phyloP scores from a whole-genome alignment of 2,113 vertebrate genomes.

The Butorides virescens region DNA sequence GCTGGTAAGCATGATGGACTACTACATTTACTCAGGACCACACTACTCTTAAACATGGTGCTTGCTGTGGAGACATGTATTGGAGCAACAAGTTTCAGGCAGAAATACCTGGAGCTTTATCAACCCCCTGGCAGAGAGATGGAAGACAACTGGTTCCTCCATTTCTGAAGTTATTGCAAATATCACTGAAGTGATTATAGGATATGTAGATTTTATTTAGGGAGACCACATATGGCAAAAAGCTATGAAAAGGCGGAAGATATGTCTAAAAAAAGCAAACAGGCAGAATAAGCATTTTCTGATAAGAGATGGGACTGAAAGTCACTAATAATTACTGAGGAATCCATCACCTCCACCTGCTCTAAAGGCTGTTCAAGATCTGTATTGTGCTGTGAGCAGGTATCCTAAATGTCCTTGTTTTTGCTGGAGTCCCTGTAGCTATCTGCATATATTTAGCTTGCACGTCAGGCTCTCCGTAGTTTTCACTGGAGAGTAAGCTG shows the following conservation, averaged over 20 bases:
- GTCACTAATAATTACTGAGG: neutral
- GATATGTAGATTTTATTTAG: neutral
- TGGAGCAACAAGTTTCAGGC: neutral
- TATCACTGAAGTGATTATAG: neutral
- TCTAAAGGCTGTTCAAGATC: neutral
- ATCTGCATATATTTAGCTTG: neutral
- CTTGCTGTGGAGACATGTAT: neutral
- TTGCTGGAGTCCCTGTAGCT: neutral
- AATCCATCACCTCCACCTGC: neutral
- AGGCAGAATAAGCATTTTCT: neutral
- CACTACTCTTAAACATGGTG: neutral
- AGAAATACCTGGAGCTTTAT: neutral
- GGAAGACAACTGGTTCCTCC: neutral
- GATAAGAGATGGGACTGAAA: neutral
- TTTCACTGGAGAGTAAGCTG: conserved; percentile 10
- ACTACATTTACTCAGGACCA: neutral
- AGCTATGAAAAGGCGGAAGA: neutral
- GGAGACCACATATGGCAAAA: neutral
- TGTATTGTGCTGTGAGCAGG: neutral
- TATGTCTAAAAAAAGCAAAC: neutral
- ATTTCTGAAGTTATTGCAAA: neutral
- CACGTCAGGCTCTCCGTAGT: neutral
- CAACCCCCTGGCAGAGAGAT: fast-evolving
- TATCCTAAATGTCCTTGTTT: neutral
- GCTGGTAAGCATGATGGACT: neutral